Base-by-base conservation (phyloP, 2,888 invertebrate genomes). In the Hypolimnas misippus region DNA sequence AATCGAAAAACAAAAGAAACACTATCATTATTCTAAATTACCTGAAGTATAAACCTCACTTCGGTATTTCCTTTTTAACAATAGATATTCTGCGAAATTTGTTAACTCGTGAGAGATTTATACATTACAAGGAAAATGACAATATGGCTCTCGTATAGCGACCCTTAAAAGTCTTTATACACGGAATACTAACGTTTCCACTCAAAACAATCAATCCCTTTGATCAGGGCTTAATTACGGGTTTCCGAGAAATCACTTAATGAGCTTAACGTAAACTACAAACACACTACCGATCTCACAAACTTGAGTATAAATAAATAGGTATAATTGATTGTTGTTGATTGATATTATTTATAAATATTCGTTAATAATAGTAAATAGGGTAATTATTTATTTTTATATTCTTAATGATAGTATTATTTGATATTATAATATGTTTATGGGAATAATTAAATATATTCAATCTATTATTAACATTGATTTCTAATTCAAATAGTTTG, bases 161-260 rank as follows among this genome's bases (percentile, higher is more conserved):
- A 67, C 70, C 66, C 64, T 57, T 64, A 64, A 69, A 68, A 68
- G 74, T 73, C 72, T 70, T 63, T 71, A 73, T 78, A 77, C 77
- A 76, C 64, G 71, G 79, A 79, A 78, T 69, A 69, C 73, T 66
- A 73, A 76, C 76, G 75, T 77, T 75, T 70, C 67, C 69, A 72
- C 83, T 85, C 83, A 84, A 87, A 90, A 90, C 86, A 90, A 71
- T 63, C 70, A 59, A 68, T 70, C 72, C 81, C 89, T 91, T 91
- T 91, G 90, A 91, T 90, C 89, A 81, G 70, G 65, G 67, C 69
- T 72, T 79, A 82, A 88, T 89, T 81, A 79, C 82, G 76, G 73
- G 66, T 71, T 89, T 83, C 89, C 75, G 67, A 72, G 90, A 88
- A 89, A 82, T 80, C 76, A 86, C 83, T 82, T 87, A 87, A 89